Conservation (phyloP, 2,888 invertebrate genomes). For the Myopa testacea region DNA sequence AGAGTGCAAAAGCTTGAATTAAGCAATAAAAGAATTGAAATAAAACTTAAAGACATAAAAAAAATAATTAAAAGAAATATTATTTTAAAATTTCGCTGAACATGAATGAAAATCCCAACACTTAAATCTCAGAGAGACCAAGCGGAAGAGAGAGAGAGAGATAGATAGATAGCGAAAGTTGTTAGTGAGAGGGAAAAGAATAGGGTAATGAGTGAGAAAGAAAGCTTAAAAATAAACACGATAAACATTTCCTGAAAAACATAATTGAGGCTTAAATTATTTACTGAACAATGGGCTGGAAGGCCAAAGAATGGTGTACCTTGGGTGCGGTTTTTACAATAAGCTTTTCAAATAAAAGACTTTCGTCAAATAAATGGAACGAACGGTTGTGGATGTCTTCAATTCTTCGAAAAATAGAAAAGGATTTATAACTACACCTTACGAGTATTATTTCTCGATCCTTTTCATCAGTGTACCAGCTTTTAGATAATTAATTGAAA, state of each 20-base stretch:
- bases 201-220: not conserved
- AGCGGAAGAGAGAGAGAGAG: not conserved
- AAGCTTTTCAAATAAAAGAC: too few species aligned
- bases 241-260: constrained; percentile 30
- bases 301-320: not conserved
- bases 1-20: not conserved
- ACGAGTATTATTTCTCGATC: too few species aligned
- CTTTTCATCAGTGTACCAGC: too few species aligned
- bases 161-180: not conserved
- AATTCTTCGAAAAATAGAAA: too few species aligned
- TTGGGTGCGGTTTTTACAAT: too few species aligned
- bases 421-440: too few species aligned
- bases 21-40: constrained; percentile 22
- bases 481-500: too few species aligned
- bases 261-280: constrained; percentile 34
- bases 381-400: too few species aligned
- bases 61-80: not conserved
- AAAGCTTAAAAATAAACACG: constrained; percentile 1
- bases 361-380: too few species aligned
- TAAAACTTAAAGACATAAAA: constrained; percentile 18
- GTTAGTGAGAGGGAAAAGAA: not conserved
- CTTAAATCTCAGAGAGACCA: not conserved
- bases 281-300: constrained; percentile 5
- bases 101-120: too few species aligned
- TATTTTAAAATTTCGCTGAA: too few species aligned